Base-by-base conservation (phyloP, 2,113 vertebrate genomes). In the Phalacrocorax brasilianus region DNA sequence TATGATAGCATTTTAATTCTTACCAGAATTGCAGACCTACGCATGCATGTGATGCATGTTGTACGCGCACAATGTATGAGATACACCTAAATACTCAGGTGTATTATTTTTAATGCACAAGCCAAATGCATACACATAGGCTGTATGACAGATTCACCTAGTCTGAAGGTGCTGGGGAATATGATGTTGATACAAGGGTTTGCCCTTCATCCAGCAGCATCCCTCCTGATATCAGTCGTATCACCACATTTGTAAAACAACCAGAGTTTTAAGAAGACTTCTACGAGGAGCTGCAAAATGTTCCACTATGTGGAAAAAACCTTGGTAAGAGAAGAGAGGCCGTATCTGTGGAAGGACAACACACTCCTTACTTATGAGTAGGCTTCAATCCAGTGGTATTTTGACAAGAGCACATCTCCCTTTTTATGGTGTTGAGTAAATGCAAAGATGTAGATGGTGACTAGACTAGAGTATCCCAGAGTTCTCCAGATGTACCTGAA, bases 1-100 rank as follows among this genome's bases (percentile, higher is more conserved):
- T 95, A 91, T 80, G 91, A 88, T 63, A 92, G 71, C 49, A 56
- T 97, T 97, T 97, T 96, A 97, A 89, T 94, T 97, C 30, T 94
- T 76, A 92, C 42, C 53, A 75, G 74, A 44, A 42, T 17, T 95
- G 76, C 77, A 93, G 85, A 83, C 91, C 83, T 97, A 84, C 47
- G 59, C 47, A 86, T 85, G 44, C 19, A 27, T 59, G 87, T 55
- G 38, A 62, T 45, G 32, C 5, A 2, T 40, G 38, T 47, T 1
- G 3, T 26, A 14, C 33, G 38, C 18, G 38, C 22, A 32, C 33
- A 16, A 10, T 3, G 1, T 70, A 24, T 65, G 49, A 32, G 13
- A 44, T 33, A 14, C 45, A 42, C 12, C 35, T 47, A 42, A 84
- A 58, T 67, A 38, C 50, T 42, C 45, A 71, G 47, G 14, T 63